phyloP scores from a whole-genome alignment of 2,797 vertebrate species.

The Coregonus ussuriensis region DNA sequence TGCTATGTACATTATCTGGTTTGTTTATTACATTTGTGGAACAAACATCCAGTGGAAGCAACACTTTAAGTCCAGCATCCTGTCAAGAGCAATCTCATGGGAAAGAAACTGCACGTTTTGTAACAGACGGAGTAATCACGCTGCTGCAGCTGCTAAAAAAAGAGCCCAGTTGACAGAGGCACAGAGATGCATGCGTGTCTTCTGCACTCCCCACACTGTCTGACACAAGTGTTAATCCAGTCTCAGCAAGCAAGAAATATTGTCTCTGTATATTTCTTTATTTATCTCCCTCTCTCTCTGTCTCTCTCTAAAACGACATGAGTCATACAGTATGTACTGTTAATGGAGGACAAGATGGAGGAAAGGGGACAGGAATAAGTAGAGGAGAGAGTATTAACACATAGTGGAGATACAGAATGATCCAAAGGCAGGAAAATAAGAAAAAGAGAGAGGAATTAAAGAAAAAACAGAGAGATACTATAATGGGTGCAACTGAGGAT shows the following conservation, averaged over 20 bases:
- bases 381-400: slow-evolving; percentile 23
- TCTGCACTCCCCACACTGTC: slow-evolving; percentile 7
- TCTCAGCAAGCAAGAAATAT: slow-evolving; percentile 23
- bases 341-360: slow-evolving; percentile 70
- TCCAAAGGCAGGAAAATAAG: slow-evolving; percentile 23
- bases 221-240: background rate
- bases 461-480: slow-evolving; percentile 27
- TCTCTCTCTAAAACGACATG: slow-evolving; percentile 58
- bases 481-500: slow-evolving; percentile 19
- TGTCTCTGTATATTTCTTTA: slow-evolving; percentile 9
- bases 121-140: slow-evolving; percentile 21
- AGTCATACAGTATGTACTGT: slow-evolving; percentile 65
- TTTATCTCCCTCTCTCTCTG: slow-evolving; percentile 15
- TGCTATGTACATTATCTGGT: slow-evolving; percentile 45
- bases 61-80: slow-evolving; percentile 43
- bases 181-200: slow-evolving; percentile 13
- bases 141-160: slow-evolving; percentile 29
- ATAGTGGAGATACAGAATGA: background rate
- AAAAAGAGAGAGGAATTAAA: slow-evolving; percentile 32
- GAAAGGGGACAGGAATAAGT: slow-evolving; percentile 39
- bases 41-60: slow-evolving; percentile 29
- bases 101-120: slow-evolving; percentile 34
- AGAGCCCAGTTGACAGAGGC: slow-evolving; percentile 19
- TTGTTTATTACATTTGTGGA: slow-evolving; percentile 51
- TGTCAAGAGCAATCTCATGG: slow-evolving; percentile 37